phyloP scores from a whole-genome alignment of 2,888 invertebrate species.

The Hololepta plana region DNA sequence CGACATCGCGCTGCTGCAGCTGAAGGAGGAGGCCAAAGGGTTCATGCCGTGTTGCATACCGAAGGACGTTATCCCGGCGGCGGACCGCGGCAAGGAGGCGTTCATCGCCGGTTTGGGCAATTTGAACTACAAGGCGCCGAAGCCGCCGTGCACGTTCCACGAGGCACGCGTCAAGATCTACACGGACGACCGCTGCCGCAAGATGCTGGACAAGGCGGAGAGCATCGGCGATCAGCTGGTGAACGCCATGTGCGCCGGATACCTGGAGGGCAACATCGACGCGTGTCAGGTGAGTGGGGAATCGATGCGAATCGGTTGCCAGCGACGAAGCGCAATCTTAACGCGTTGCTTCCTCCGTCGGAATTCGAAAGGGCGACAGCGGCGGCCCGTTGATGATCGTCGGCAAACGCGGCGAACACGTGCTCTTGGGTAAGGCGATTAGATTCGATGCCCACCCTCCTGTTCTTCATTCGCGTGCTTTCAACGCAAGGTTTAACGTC shows the following conservation, averaged over 20 bases:
- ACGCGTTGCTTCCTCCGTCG: too few relatives aligned
- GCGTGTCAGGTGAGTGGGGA: constrained; percentile 38
- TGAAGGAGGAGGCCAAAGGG: constrained; percentile 15
- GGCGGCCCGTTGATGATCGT: constrained; percentile 39
- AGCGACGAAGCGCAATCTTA: constrained; percentile 3
- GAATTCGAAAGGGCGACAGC: constrained; percentile 43
- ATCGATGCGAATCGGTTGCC: not conserved
- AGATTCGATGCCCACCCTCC: too few relatives aligned
- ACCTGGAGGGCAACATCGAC: constrained; percentile 35
- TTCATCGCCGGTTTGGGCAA: constrained; percentile 21
- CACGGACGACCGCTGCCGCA: constrained; percentile 15
- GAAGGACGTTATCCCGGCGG: too few relatives aligned
- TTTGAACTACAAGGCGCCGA: constrained; percentile 15
- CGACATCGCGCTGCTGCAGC: constrained; percentile 21
- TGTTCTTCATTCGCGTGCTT: not conserved
- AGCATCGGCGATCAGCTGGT: constrained; percentile 14
- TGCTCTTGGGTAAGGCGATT: too few relatives aligned
- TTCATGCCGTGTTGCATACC: constrained; percentile 23
- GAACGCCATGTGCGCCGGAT: constrained; percentile 34
- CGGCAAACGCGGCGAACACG: not conserved
- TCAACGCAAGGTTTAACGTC: constrained; percentile 38
- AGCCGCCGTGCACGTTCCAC: constrained; percentile 19
- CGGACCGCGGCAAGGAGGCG: constrained; percentile 18
- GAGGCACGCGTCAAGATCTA: constrained; percentile 21
- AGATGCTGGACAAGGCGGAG: constrained; percentile 18